Percentiles rank a stretch among this genome's conserved stretches.
Evolutionary conservation across 2,113 vertebrate genomes (phyloP).

Genomic region (Rissa tridactyla): DNA sequence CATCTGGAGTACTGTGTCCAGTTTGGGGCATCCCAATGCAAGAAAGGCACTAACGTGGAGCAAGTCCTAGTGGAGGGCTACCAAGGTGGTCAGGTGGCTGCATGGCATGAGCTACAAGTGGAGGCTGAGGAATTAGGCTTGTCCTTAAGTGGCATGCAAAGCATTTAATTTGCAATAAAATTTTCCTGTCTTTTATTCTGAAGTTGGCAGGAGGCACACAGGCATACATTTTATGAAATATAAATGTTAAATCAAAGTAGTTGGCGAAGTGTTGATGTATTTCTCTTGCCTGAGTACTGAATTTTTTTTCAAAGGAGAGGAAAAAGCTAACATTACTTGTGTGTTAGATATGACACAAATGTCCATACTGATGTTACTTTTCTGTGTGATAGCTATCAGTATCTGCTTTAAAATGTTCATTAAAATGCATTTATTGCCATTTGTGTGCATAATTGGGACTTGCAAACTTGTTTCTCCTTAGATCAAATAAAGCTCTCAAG

Average conservation of each 20-base stretch:
- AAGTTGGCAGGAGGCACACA: neutral
- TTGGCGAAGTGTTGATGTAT: conserved; percentile 7
- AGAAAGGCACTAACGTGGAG: neutral
- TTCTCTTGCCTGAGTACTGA: neutral
- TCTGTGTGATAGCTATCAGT: neutral
- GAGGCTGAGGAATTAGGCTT: neutral
- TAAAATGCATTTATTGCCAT: conserved; percentile 30
- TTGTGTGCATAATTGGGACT: neutral
- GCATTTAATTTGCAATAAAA: neutral
- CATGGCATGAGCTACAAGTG: neutral
- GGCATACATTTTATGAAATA: conserved; percentile 6
- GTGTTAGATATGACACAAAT: neutral
- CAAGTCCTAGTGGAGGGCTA: neutral
- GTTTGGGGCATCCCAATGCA: neutral
- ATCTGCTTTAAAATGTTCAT: neutral
- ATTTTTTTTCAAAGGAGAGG: neutral
- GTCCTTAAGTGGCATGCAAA: neutral
- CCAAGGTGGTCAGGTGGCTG: neutral
- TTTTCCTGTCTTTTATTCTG: neutral
- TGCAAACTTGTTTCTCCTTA: neutral
- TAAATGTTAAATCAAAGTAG: conserved; percentile 47
- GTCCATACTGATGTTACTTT: neutral
- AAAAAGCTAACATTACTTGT: neutral
- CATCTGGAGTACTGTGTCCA: neutral
- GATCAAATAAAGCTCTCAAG: conserved; percentile 37